Conservation (phyloP, 2,113 vertebrate genomes). For the Meleagris gallopavo region DNA sequence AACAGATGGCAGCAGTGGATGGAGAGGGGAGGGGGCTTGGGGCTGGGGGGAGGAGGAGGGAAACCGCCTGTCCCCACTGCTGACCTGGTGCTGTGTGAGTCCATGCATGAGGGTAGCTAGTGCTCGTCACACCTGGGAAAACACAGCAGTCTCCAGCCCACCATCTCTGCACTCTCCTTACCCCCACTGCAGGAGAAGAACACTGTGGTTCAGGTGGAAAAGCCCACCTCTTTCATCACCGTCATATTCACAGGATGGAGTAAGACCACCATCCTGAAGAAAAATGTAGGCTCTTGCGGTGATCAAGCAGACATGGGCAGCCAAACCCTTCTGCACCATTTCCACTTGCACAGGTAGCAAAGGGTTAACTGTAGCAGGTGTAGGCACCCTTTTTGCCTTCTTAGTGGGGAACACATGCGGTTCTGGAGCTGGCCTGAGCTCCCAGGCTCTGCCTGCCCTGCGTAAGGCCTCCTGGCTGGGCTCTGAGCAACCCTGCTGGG, state of each 20-base stretch:
- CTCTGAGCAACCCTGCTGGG: not conserved
- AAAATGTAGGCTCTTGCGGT: not conserved
- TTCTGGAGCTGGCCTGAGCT: not conserved
- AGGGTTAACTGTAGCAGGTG: not conserved
- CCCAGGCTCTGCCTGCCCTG: not conserved
- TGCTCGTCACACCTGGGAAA: not conserved
- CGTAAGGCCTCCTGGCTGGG: not conserved
- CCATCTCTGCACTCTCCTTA: not conserved
- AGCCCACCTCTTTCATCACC: not conserved
- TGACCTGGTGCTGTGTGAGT: not conserved
- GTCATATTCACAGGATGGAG: accelerated
- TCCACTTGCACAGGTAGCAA: not conserved
- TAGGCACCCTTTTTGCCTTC: not conserved
- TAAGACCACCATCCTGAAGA: not conserved
- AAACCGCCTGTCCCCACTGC: accelerated
- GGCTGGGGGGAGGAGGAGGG: not conserved
- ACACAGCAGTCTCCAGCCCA: not conserved
- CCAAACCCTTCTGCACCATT: not conserved
- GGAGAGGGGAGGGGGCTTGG: not conserved
- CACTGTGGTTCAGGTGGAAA: not conserved
- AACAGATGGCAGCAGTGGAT: slow-evolving; percentile 69
- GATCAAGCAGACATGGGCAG: not conserved
- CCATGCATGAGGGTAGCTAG: not conserved
- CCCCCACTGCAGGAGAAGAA: not conserved
- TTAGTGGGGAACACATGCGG: not conserved